Conservation (phyloP, 2,888 invertebrate genomes). For the Drosophila dives region DNA sequence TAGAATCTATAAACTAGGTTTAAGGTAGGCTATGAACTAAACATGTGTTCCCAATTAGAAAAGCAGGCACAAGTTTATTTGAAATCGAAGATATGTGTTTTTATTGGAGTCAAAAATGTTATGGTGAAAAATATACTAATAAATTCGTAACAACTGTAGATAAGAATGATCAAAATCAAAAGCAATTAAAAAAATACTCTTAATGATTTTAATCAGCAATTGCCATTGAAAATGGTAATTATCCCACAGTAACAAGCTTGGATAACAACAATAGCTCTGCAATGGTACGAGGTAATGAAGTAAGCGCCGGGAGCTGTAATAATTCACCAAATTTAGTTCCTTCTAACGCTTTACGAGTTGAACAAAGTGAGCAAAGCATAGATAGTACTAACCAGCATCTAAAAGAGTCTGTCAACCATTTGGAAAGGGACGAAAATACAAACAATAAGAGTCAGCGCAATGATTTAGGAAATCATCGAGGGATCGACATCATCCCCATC, state of each 20-base stretch:
- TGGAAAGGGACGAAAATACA: slow-evolving; percentile 39
- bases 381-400: slow-evolving; percentile 17
- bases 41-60: neutral
- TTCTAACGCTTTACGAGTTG: slow-evolving; percentile 18
- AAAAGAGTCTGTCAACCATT: slow-evolving; percentile 27
- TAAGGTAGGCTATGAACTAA: neutral
- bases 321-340: slow-evolving; percentile 30
- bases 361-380: slow-evolving; percentile 15
- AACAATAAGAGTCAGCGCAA: slow-evolving; percentile 42
- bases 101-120: neutral
- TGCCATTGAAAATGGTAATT: slow-evolving; percentile 73
- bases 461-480: slow-evolving; percentile 39
- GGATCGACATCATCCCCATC: slow-evolving; percentile 36
- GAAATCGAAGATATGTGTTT: neutral
- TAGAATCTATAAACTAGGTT: neutral
- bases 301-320: slow-evolving; percentile 22
- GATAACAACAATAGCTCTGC: slow-evolving; percentile 53
- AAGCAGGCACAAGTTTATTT: neutral
- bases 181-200: slow-evolving; percentile 17
- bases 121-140: neutral
- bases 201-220: slow-evolving; percentile 60
- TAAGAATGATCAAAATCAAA: neutral
- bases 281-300: slow-evolving; percentile 31
- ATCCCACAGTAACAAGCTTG: slow-evolving; percentile 67
- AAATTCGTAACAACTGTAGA: neutral